These are phyloP conservation scores for Bufotes viridis DNA, from an alignment of 2,797 vertebrate genomes.

Conservation along the genomic window DNA sequence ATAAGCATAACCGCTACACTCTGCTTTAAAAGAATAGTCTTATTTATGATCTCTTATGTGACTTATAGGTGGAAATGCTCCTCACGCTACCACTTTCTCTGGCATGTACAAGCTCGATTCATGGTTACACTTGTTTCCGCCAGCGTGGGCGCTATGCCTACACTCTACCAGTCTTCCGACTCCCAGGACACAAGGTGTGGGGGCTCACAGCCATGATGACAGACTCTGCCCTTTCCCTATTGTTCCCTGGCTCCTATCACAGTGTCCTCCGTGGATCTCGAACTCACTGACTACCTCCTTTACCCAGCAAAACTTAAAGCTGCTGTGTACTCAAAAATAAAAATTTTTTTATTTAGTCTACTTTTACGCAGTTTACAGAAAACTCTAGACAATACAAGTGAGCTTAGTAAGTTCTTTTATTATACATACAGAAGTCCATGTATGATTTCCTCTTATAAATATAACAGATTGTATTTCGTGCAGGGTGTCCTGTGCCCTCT, in stretches of 20 bases:
- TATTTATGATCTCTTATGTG: background rate
- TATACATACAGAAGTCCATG: constrained; percentile 14
- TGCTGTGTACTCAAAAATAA: background rate
- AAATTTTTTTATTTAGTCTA: background rate
- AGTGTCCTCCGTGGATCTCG: constrained; percentile 32
- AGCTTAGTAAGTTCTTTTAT: constrained; percentile 47
- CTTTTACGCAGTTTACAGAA: background rate
- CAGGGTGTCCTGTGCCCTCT: constrained; percentile 7
- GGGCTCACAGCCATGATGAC: constrained; percentile 87
- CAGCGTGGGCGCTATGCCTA: constrained; percentile 75
- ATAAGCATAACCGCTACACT: too few relatives aligned
- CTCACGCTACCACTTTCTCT: constrained; percentile 38
- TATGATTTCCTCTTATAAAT: background rate
- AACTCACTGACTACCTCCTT: background rate
- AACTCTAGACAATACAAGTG: background rate
- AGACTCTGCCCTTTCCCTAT: constrained; percentile 79
- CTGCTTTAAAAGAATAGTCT: too few relatives aligned
- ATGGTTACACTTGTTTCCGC: constrained; percentile 87
- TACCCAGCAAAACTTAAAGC: too few relatives aligned
- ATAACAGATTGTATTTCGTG: background rate
- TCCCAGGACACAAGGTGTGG: constrained; percentile 86
- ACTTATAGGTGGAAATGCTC: constrained; percentile 43
- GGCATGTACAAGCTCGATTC: constrained; percentile 27
- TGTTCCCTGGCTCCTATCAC: constrained; percentile 66
- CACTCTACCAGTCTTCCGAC: constrained; percentile 87